A percentile compares a stretch with the other conserved stretches of the same genome.
Conservation (phyloP, 2,797 vertebrate genomes). For the Rhinophrynus dorsalis region DNA sequence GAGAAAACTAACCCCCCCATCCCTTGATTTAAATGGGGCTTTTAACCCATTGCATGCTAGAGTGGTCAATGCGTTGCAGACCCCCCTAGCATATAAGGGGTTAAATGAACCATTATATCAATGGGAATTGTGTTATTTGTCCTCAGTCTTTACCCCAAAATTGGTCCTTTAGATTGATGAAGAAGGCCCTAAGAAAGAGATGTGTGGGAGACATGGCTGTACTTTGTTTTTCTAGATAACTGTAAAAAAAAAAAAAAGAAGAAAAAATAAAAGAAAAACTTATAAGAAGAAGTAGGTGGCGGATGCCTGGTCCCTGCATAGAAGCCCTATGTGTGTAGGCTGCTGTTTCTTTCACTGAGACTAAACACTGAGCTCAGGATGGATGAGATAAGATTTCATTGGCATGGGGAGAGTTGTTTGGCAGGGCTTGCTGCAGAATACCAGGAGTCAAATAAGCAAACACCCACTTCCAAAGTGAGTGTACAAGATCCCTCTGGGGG, state of each 20-base stretch:
- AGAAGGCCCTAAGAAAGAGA: no score
- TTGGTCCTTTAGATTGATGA: no score
- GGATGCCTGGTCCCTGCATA: constrained; percentile 10
- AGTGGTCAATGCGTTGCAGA: no score
- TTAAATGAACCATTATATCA: no score
- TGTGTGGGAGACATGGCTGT: not conserved
- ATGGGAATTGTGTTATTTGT: no score
- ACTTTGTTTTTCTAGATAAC: constrained; percentile 18
- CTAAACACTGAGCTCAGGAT: constrained; percentile 30
- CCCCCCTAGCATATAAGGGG: no score
- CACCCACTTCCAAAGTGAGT: constrained; percentile 2
- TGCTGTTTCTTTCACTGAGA: constrained; percentile 6
- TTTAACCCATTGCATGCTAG: no score
- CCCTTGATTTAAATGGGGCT: no score
- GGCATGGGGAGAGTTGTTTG: constrained; percentile 20
- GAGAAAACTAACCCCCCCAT: no score
- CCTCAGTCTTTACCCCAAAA: no score
- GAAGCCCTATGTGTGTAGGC: constrained; percentile 24
- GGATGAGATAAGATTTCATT: constrained; percentile 29
- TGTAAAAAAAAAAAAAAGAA: not conserved
- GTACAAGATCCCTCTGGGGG: not conserved
- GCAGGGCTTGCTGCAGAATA: not conserved
- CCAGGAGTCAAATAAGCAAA: not conserved
- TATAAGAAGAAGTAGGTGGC: constrained; percentile 9
- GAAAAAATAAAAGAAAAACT: no score